A percentile compares a stretch with the other conserved stretches of the same genome.
phyloP scores from a whole-genome alignment of 1,140 invertebrate genomes.

The Hormaphis cornu region DNA sequence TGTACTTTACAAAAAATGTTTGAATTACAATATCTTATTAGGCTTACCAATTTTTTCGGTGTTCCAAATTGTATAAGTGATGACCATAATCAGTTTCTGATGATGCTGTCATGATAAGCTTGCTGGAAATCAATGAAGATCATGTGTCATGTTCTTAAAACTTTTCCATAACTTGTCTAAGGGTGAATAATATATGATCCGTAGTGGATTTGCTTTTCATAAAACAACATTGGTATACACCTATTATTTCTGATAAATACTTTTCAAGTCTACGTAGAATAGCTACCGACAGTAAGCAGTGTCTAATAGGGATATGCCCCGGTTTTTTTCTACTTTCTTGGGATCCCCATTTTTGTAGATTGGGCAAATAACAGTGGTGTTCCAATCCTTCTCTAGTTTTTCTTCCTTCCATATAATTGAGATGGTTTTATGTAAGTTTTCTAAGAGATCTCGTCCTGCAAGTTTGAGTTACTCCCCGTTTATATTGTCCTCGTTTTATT shows the following conservation, averaged over 20 bases:
- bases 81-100: constrained; percentile 1
- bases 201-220: constrained; percentile 30
- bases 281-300: constrained; percentile 18
- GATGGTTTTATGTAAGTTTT: not conserved
- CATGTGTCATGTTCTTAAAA: constrained; percentile 44
- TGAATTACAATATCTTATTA: not conserved
- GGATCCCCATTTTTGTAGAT: constrained; percentile 34
- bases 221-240: constrained; percentile 31
- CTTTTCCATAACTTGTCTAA: constrained; percentile 7
- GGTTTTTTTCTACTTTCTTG: constrained; percentile 24
- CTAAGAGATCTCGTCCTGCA: not conserved
- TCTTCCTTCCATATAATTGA: constrained; percentile 6
- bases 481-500: constrained; percentile 37
- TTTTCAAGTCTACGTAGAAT: constrained; percentile 8
- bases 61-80: constrained; percentile 18
- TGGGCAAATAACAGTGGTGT: not conserved
- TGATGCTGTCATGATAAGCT: constrained; percentile 33
- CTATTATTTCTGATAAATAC: constrained; percentile 30
- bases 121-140: constrained; percentile 34
- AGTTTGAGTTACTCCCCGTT: constrained; percentile 36
- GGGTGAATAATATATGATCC: constrained; percentile 16
- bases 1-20: not conserved
- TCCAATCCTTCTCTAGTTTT: constrained; percentile 1
- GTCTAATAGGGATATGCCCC: constrained; percentile 33
- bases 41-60: constrained; percentile 18